A percentile compares a stretch with the other conserved stretches of the same genome.
Conservation (phyloP, 1,140 invertebrate genomes). For the Drosophila willistoni region DNA sequence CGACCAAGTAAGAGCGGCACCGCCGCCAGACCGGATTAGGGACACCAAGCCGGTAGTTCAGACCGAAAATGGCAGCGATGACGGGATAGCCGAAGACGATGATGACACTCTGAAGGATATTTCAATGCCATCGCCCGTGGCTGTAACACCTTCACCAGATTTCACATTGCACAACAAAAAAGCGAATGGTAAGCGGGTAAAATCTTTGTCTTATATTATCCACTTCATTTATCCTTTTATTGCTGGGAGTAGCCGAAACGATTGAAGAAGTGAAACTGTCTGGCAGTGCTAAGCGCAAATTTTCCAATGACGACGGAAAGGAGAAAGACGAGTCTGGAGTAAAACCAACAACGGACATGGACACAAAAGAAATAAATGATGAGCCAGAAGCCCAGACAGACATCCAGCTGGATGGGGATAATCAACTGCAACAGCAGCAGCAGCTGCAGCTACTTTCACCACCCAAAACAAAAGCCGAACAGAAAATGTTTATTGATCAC, state of each 20-base stretch:
- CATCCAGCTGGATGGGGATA: neutral
- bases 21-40: slow-evolving; percentile 49
- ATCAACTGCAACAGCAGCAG: neutral
- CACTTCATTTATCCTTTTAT: too few relatives aligned
- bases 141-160: neutral
- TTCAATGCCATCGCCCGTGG: slow-evolving; percentile 2
- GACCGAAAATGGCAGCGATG: neutral
- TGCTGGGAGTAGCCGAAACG: too few relatives aligned
- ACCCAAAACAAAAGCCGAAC: slow-evolving; percentile 61
- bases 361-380: neutral
- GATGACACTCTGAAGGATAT: neutral
- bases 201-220: too few relatives aligned
- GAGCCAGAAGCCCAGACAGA: neutral
- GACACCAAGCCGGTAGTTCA: neutral
- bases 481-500: slow-evolving; percentile 63
- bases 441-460: neutral
- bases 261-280: too few relatives aligned
- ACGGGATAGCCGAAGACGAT: neutral
- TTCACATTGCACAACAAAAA: neutral
- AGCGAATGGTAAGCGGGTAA: neutral
- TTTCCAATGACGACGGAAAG: neutral
- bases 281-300: neutral
- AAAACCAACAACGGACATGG: neutral
- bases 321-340: neutral
- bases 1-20: slow-evolving; percentile 58